These are phyloP conservation scores for Ferdinandea cuprea DNA, from an alignment of 2,888 invertebrate genomes.

Conservation along the genomic window DNA sequence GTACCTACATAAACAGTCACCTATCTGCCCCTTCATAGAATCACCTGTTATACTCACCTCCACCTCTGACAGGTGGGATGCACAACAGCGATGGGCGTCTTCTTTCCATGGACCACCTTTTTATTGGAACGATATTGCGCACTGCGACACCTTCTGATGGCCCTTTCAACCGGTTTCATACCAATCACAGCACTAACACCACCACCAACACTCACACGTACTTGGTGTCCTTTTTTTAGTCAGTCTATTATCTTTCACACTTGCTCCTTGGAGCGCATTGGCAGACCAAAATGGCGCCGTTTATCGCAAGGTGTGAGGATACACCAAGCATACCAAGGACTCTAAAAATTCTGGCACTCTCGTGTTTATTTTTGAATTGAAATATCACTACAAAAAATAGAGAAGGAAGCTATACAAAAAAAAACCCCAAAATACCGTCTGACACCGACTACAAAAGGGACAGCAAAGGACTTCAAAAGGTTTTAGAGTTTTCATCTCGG, in stretches of 20 bases:
- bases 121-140: constrained; percentile 65
- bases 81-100: constrained; percentile 38
- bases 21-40: constrained; percentile 8
- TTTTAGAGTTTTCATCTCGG: constrained; percentile 8
- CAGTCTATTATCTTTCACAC: constrained; percentile 33
- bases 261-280: constrained; percentile 46
- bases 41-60: constrained; percentile 28
- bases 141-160: constrained; percentile 49
- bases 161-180: constrained; percentile 66
- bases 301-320: constrained; percentile 54
- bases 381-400: constrained; percentile 32
- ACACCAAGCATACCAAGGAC: constrained; percentile 29
- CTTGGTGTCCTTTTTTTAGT: constrained; percentile 10
- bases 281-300: constrained; percentile 70
- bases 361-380: constrained; percentile 49
- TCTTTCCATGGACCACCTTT: constrained; percentile 51
- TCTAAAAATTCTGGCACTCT: constrained; percentile 32
- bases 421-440: constrained; percentile 22
- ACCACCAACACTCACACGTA: not conserved
- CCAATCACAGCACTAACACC: constrained; percentile 53
- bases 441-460: constrained; percentile 26
- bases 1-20: too few species aligned
- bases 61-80: constrained; percentile 62
- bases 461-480: constrained; percentile 57
- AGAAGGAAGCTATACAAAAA: too few species aligned